Conservation (phyloP, 1,140 invertebrate species). For the Probaryconus sp. region DNA sequence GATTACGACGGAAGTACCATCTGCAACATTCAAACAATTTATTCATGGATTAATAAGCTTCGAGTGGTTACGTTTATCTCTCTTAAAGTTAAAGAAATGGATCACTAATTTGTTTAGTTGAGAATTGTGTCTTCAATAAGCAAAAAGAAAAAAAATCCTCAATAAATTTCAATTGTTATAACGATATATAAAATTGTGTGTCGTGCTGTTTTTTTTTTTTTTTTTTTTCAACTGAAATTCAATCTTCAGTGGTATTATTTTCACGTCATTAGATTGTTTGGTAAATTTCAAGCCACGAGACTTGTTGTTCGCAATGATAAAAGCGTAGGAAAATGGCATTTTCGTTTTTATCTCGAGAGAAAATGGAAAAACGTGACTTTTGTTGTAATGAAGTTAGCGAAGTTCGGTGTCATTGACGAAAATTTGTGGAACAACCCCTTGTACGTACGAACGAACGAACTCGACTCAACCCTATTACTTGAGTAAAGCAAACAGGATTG, state of each 20-base stretch:
- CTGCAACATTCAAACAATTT: constrained; percentile 59
- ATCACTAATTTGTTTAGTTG: too few relatives aligned
- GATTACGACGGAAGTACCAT: constrained; percentile 77
- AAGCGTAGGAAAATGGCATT: constrained; percentile 15
- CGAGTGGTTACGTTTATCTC: too few relatives aligned
- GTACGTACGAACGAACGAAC: constrained; percentile 53
- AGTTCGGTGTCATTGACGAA: constrained; percentile 60
- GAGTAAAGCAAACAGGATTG: constrained; percentile 59
- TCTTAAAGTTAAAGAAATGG: too few relatives aligned
- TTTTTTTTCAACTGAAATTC: too few relatives aligned
- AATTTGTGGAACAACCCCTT: constrained; percentile 59
- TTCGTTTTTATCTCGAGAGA: constrained; percentile 26
- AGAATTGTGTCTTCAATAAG: too few relatives aligned
- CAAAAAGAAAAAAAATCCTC: too few relatives aligned
- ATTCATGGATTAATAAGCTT: neutral
- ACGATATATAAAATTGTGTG: too few relatives aligned
- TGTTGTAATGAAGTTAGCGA: constrained; percentile 53
- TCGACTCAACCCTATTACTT: constrained; percentile 56
- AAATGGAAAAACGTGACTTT: constrained; percentile 56
- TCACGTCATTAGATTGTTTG: too few relatives aligned
- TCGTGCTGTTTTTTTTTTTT: too few relatives aligned
- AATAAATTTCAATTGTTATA: too few relatives aligned
- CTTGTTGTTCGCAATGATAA: constrained; percentile 31
- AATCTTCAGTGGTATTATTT: too few relatives aligned
- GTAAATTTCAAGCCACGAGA: too few relatives aligned